phyloP scores from a whole-genome alignment of 2,797 vertebrate species.

The Megalops cyprinoides region DNA sequence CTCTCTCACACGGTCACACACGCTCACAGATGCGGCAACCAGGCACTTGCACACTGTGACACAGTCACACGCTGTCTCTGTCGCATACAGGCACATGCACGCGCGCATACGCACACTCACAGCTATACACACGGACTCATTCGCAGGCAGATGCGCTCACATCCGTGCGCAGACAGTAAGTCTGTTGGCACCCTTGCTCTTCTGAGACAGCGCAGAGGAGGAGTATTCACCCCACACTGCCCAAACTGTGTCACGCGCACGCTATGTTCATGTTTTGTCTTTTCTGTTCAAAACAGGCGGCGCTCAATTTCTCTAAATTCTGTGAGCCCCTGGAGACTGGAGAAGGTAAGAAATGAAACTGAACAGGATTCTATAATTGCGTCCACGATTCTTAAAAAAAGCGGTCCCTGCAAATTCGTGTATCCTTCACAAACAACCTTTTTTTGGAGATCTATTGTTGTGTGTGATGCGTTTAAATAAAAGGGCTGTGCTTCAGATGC shows the following conservation, averaged over 20 bases:
- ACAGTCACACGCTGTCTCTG: neutral
- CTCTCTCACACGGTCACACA: too few relatives aligned
- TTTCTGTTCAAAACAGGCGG: conserved; percentile 77
- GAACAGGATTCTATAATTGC: neutral
- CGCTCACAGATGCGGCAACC: too few relatives aligned
- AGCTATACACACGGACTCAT: neutral
- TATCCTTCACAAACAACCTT: too few relatives aligned
- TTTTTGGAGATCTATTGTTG: neutral
- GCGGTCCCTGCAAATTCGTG: too few relatives aligned
- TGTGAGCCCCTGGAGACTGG: conserved; percentile 90
- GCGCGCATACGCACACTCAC: neutral
- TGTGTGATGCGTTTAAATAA: neutral
- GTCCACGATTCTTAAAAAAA: too few relatives aligned
- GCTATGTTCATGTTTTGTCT: conserved; percentile 5
- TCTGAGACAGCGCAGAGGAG: too few relatives aligned
- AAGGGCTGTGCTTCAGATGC: neutral
- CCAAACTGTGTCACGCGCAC: neutral
- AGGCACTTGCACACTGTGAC: too few relatives aligned
- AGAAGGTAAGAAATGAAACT: conserved; percentile 67
- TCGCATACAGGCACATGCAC: neutral
- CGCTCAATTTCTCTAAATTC: conserved; percentile 92
- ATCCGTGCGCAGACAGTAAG: too few relatives aligned
- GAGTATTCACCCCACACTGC: too few relatives aligned
- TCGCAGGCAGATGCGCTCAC: neutral
- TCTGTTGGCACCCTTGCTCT: too few relatives aligned